Conservation (phyloP, 1,140 invertebrate species). For the Leptinotarsa texana region DNA sequence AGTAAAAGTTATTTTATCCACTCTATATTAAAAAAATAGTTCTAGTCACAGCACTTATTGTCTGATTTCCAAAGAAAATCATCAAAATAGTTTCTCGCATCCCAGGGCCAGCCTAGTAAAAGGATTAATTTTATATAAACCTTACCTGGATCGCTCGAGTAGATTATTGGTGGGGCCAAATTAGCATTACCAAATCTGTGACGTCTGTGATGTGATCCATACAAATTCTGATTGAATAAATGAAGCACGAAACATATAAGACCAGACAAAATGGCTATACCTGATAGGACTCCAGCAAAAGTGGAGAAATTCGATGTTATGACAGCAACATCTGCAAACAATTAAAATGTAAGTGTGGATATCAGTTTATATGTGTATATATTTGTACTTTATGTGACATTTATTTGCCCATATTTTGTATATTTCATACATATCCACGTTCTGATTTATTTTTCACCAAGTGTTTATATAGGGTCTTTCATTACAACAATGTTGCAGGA, state of each 20-base stretch:
- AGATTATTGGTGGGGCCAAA: constrained; percentile 78
- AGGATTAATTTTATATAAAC: not conserved
- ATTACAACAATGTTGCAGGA: too few species aligned
- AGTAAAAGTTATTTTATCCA: too few species aligned
- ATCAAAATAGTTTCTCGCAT: not conserved
- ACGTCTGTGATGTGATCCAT: constrained; percentile 62
- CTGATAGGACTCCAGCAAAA: constrained; percentile 77
- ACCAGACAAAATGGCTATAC: constrained; percentile 79
- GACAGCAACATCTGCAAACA: constrained; percentile 72
- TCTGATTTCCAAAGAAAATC: not conserved
- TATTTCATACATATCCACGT: too few species aligned
- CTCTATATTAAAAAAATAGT: too few species aligned
- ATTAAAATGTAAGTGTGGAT: not conserved
- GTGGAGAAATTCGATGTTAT: constrained; percentile 82
- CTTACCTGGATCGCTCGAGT: constrained; percentile 77
- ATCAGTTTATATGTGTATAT: too few species aligned
- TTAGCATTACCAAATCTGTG: constrained; percentile 78
- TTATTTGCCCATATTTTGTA: too few species aligned
- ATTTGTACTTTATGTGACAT: too few species aligned
- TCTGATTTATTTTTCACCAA: too few species aligned
- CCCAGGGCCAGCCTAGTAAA: not conserved
- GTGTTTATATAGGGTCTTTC: too few species aligned
- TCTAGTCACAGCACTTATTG: too few species aligned
- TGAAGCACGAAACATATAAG: constrained; percentile 85
- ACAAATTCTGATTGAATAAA: constrained; percentile 74